Conservation (phyloP, 2,113 vertebrate genomes). For the Poicephalus meyeri region DNA sequence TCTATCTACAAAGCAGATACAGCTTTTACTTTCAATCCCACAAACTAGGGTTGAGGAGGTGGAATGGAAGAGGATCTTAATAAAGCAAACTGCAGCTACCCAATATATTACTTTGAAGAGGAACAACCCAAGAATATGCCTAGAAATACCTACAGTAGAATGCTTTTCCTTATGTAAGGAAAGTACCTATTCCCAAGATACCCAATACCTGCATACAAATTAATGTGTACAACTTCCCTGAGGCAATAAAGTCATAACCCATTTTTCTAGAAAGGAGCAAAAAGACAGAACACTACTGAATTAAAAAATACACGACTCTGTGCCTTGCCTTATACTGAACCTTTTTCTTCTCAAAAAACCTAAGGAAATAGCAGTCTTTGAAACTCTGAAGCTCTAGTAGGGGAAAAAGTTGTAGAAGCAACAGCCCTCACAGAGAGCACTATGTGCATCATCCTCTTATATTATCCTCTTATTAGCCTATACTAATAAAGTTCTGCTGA, state of each 20-base stretch:
- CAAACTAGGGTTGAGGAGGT: neutral
- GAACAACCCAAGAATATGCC: neutral
- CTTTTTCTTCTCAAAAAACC: neutral
- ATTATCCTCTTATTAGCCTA: neutral
- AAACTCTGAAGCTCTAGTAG: neutral
- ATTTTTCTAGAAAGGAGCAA: neutral
- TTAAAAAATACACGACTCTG: neutral
- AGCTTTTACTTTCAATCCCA: neutral
- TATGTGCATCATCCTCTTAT: neutral
- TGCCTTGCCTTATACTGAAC: neutral
- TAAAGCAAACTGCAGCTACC: neutral
- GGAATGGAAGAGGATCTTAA: neutral
- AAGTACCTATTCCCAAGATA: neutral
- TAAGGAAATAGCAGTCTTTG: neutral
- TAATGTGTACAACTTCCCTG: neutral
- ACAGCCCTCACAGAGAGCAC: neutral
- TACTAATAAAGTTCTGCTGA: neutral
- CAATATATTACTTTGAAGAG: neutral
- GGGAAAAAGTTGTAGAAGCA: neutral
- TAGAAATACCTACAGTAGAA: neutral
- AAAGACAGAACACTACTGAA: neutral
- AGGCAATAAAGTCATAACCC: neutral
- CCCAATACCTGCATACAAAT: neutral
- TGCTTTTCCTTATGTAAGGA: neutral
- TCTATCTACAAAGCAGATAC: neutral